Evolutionary conservation across 2,113 vertebrate genomes (phyloP).

Genomic region (Shinisaurus crocodilurus): DNA sequence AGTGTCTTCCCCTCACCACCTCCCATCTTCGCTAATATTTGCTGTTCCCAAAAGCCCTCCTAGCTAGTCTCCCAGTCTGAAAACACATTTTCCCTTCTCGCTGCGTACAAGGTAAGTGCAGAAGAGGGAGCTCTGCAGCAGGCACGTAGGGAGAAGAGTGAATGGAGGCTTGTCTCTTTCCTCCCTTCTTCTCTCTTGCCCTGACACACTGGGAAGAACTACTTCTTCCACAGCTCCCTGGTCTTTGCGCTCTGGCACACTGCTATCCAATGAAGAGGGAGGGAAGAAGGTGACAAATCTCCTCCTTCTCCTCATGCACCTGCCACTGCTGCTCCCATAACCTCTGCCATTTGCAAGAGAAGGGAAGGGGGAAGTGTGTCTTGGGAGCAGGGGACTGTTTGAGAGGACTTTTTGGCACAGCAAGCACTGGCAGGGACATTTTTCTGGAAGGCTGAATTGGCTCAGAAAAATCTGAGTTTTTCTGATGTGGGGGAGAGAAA

Average conservation of each 20-base stretch:
- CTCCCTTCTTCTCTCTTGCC: not conserved
- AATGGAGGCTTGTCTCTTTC: not conserved
- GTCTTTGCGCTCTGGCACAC: not conserved
- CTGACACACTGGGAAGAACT: not conserved
- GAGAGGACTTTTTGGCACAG: not conserved
- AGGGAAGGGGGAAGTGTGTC: not conserved
- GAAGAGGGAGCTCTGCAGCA: not conserved
- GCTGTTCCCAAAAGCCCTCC: too few relatives aligned
- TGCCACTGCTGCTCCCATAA: not conserved
- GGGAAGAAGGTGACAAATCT: not conserved
- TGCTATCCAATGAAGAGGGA: not conserved
- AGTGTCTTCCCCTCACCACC: too few relatives aligned
- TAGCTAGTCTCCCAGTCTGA: too few relatives aligned
- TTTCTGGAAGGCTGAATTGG: not conserved
- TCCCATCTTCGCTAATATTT: too few relatives aligned
- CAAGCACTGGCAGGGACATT: not conserved
- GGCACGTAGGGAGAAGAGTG: not conserved
- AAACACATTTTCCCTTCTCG: too few relatives aligned
- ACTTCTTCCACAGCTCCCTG: not conserved
- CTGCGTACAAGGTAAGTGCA: not conserved
- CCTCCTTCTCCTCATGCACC: not conserved
- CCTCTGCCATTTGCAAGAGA: not conserved
- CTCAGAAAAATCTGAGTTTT: not conserved
- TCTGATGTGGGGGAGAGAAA: not conserved
- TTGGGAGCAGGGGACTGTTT: not conserved